These are phyloP conservation scores for Sakesphorus luctuosus DNA, from an alignment of 2,113 vertebrate genomes.

Conservation along the genomic window DNA sequence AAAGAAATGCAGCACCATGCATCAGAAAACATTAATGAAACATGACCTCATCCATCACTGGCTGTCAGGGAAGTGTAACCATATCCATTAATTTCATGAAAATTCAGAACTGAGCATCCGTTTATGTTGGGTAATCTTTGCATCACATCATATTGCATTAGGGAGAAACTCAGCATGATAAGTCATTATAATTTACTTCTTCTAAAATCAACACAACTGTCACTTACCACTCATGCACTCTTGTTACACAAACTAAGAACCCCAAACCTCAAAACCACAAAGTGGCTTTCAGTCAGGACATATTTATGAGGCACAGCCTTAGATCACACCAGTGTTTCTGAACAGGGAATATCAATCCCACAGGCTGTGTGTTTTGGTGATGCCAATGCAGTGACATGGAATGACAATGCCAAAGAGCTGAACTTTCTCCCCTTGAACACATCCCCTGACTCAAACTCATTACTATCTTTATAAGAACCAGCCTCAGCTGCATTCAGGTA, in stretches of 20 bases:
- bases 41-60: slow-evolving; percentile 22
- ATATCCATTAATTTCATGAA: slow-evolving; percentile 18
- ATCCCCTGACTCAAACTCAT: background rate
- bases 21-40: slow-evolving; percentile 8
- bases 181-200: background rate
- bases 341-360: background rate
- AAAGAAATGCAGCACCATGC: slow-evolving; percentile 11
- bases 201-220: background rate
- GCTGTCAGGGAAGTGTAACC: background rate
- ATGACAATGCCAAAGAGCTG: background rate
- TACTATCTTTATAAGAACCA: background rate
- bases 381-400: background rate
- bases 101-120: background rate
- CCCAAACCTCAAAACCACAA: background rate
- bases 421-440: background rate
- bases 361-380: background rate
- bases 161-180: background rate
- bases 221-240: background rate
- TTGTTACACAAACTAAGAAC: background rate
- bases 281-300: background rate
- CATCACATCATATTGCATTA: background rate
- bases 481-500: background rate
- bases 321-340: background rate
- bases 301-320: background rate
- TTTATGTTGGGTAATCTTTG: background rate